Conservation (phyloP, 2,797 vertebrate genomes). For the Gadopsis bispinosus region DNA sequence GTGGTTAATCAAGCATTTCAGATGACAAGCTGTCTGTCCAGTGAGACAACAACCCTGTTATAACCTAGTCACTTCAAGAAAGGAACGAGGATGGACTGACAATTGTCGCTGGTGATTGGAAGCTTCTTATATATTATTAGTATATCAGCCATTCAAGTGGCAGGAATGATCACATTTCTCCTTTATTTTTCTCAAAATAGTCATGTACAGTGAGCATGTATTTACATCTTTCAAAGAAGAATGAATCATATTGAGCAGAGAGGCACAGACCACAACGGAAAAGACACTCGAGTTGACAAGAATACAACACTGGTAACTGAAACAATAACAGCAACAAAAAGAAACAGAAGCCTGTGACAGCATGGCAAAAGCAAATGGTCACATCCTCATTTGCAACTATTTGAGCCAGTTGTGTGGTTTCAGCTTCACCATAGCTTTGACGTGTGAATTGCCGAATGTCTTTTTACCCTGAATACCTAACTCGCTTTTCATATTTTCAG, state of each 20-base stretch:
- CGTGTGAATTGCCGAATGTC: not conserved
- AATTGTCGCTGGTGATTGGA: not conserved
- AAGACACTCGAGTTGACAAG: slow-evolving; percentile 55
- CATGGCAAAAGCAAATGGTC: slow-evolving; percentile 11
- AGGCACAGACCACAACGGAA: slow-evolving; percentile 68
- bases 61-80: not conserved
- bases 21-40: slow-evolving; percentile 17
- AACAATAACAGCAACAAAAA: not conserved
- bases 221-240: slow-evolving; percentile 51
- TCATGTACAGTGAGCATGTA: slow-evolving; percentile 62
- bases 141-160: slow-evolving; percentile 14
- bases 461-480: slow-evolving; percentile 6
- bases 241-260: slow-evolving; percentile 50
- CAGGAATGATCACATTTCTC: slow-evolving; percentile 32
- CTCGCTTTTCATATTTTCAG: not conserved
- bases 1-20: slow-evolving; percentile 7
- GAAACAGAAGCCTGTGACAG: slow-evolving; percentile 1
- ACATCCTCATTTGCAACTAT: slow-evolving; percentile 14
- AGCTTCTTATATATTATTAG: slow-evolving; percentile 13
- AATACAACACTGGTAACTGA: slow-evolving; percentile 53
- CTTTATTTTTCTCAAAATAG: slow-evolving; percentile 72
- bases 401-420: slow-evolving; percentile 7
- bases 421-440: not conserved
- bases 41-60: slow-evolving; percentile 1
- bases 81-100: not conserved